phyloP scores from a whole-genome alignment of 2,113 vertebrate genomes.

The Ictalurus furcatus region DNA sequence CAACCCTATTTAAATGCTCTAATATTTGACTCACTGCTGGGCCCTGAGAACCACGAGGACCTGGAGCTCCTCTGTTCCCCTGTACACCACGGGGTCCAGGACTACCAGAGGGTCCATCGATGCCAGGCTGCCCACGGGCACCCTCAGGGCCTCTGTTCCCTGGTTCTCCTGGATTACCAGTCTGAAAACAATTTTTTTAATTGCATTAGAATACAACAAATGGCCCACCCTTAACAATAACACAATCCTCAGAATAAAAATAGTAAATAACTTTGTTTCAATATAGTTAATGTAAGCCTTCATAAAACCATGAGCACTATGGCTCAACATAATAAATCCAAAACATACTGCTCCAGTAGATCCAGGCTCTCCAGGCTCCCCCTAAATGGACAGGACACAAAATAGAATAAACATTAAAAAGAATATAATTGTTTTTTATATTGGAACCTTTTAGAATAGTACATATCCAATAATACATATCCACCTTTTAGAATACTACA shows the following conservation, averaged over 20 bases:
- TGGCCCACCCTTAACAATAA: background rate
- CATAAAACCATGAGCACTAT: background rate
- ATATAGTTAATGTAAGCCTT: background rate
- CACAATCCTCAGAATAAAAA: background rate
- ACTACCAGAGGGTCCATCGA: conserved; percentile 84
- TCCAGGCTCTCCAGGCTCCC: conserved; percentile 68
- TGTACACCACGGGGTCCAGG: conserved; percentile 90
- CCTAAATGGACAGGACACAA: conserved; percentile 70
- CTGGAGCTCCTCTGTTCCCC: conserved; percentile 86
- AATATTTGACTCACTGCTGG: conserved; percentile 79
- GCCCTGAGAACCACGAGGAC: conserved; percentile 87
- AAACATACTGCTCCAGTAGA: conserved; percentile 90
- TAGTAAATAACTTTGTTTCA: background rate
- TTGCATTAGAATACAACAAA: background rate
- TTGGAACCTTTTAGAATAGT: background rate
- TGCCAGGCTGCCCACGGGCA: conserved; percentile 84
- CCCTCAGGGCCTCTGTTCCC: conserved; percentile 90
- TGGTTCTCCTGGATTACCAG: conserved; percentile 83
- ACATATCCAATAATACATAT: background rate
- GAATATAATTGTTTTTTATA: background rate
- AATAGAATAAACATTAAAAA: background rate
- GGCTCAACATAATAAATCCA: background rate
- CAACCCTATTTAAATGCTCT: background rate
- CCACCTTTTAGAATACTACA: background rate
- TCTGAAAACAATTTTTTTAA: conserved; percentile 61